Base-by-base conservation (phyloP, 1,140 invertebrate species). In the Caenorhabditis briggsae region DNA sequence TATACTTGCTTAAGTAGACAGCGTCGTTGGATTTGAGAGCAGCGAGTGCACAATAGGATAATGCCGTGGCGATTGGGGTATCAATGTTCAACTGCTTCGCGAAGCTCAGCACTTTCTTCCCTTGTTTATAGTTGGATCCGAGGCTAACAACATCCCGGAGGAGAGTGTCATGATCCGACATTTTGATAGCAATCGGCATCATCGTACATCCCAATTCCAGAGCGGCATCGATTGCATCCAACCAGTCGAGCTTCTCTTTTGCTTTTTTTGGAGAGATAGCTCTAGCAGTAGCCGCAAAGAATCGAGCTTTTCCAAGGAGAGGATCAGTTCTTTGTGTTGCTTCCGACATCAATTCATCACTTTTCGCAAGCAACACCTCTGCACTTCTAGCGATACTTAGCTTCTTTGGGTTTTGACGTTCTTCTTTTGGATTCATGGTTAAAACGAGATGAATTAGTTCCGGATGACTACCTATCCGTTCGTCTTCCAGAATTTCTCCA, bases 231-330 rank as follows among this genome's bases (percentile, higher is more conserved):
- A 78, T 78, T 20, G 70, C 70, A 78, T 78, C 70, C 20, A 78
- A 50, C 70, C 70, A 78, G 23, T 78, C 70, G n/a, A 78, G 23
- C n/a, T 78, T 78, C 46, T 78, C 70, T 78, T 78, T 78, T 23
- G 70, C n/a, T n/a, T 78, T 50, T 23, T 78, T 78, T n/a, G 70
- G 70, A 12, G 70, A 78, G n/a, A 78, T 50, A 7, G 70, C 46
- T 53, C 70, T 78, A 8, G 70, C 70, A 23, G 70, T 46, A 7
- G 50, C 70, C 23, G 70, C 70, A n/a, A 78, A 78, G 11, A 78
- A 78, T 25, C 70, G 16, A 11, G 70, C 48, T 78, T 53, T 78
- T 9, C 70, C 70, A 9, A 78, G 70, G 14, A 78, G 46, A 18
- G 46, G 70, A 50, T 78, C 70, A 50, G 11, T 53, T 78, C 70